Percentiles rank a stretch among this genome's conserved stretches.
Evolutionary conservation across 2,888 invertebrate genomes (phyloP).

Genomic region (Gymnosoma rotundatum): DNA sequence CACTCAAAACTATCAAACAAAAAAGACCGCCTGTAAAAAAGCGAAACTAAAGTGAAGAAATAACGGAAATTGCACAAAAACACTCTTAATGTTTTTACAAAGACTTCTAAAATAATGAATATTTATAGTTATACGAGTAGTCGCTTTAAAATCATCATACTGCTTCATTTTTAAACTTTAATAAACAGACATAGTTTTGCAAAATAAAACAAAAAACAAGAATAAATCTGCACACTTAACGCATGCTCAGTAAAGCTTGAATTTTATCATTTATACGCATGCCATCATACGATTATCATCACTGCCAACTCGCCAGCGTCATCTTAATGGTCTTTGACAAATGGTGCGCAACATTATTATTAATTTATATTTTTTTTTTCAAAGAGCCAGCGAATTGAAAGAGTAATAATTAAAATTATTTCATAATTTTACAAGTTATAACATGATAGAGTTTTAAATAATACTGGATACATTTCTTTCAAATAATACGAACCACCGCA

Average conservation of each 20-base stretch:
- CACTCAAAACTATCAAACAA: slow-evolving; percentile 18
- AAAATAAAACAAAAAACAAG: background rate
- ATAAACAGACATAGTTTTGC: background rate
- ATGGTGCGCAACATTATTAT: slow-evolving; percentile 58
- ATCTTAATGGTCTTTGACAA: slow-evolving; percentile 58
- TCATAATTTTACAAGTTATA: no score
- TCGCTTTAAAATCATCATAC: background rate
- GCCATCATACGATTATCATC: slow-evolving; percentile 55
- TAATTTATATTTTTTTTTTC: slow-evolving; percentile 31
- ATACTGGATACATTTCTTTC: no score
- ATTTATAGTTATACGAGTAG: no score
- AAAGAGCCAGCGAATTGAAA: slow-evolving; percentile 13
- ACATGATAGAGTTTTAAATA: no score
- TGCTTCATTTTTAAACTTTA: background rate
- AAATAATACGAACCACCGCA: no score
- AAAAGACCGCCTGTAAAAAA: slow-evolving; percentile 40
- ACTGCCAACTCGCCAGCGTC: slow-evolving; percentile 39
- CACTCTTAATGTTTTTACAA: slow-evolving; percentile 42
- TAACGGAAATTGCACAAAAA: slow-evolving; percentile 54
- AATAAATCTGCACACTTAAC: slow-evolving; percentile 32
- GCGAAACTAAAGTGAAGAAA: slow-evolving; percentile 6
- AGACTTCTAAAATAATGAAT: slow-evolving; percentile 1
- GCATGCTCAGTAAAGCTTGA: slow-evolving; percentile 57
- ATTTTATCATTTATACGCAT: slow-evolving; percentile 53
- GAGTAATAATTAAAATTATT: background rate